phyloP scores from a whole-genome alignment of 2,888 invertebrate species.

The Sinopyrophorus schimmeli region DNA sequence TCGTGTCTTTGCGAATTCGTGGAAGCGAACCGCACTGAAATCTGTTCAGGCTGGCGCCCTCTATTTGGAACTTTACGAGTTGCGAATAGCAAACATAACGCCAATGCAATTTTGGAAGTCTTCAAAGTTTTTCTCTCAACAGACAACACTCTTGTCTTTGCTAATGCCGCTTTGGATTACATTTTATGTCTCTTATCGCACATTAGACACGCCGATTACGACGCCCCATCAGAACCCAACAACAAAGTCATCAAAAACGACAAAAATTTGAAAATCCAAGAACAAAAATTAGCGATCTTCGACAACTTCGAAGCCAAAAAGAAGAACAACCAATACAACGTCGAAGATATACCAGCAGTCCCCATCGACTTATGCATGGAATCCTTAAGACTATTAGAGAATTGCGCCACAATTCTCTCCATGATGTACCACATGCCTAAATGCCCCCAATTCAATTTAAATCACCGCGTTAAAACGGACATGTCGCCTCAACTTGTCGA shows the following conservation, averaged over 20 bases:
- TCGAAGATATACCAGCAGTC: slow-evolving; percentile 41
- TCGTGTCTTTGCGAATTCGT: slow-evolving; percentile 95
- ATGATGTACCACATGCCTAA: slow-evolving; percentile 95
- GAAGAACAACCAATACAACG: slow-evolving; percentile 43
- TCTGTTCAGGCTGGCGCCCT: slow-evolving; percentile 94
- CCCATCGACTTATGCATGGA: slow-evolving; percentile 69
- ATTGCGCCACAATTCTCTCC: slow-evolving; percentile 83
- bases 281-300: slow-evolving; percentile 20
- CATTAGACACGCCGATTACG: slow-evolving; percentile 70
- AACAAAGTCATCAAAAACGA: slow-evolving; percentile 22
- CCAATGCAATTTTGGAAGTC: slow-evolving; percentile 81
- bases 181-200: slow-evolving; percentile 83
- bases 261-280: slow-evolving; percentile 17
- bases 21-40: slow-evolving; percentile 90
- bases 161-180: slow-evolving; percentile 92
- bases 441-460: slow-evolving; percentile 89
- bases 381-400: slow-evolving; percentile 82
- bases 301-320: slow-evolving; percentile 17
- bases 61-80: slow-evolving; percentile 91
- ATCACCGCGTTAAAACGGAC: slow-evolving; percentile 79
- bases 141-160: slow-evolving; percentile 90
- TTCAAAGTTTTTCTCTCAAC: slow-evolving; percentile 92
- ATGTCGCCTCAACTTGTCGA: slow-evolving; percentile 81
- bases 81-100: slow-evolving; percentile 71
- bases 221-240: slow-evolving; percentile 34